phyloP scores from a whole-genome alignment of 1,140 invertebrate species.

The Dufourea novaeangliae region DNA sequence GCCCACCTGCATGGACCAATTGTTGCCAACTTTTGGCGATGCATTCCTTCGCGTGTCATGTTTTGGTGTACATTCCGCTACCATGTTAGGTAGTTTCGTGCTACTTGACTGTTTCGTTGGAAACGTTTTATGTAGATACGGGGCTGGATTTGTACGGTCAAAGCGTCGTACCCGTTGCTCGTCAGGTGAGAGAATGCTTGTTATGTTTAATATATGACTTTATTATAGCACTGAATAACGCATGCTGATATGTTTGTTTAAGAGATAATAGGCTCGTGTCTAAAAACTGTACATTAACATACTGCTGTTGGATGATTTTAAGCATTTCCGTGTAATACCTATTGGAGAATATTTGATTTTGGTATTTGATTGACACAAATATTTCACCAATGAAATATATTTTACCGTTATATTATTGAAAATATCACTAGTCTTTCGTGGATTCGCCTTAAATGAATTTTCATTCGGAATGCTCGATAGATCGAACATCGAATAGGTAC shows the following conservation, averaged over 20 bases:
- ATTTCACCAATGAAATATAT: no score
- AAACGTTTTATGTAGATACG: neutral
- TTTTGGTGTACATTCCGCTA: constrained; percentile 6
- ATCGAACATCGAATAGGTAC: no score
- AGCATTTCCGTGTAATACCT: no score
- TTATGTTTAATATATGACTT: neutral
- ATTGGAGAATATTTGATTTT: no score
- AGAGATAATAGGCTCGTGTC: no score
- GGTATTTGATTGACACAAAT: no score
- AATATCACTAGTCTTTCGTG: no score
- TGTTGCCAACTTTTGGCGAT: constrained; percentile 5
- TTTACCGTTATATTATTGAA: no score
- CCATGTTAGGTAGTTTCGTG: neutral
- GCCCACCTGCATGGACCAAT: neutral
- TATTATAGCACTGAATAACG: neutral
- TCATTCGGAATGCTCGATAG: no score
- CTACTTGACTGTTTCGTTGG: neutral
- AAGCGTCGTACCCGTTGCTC: neutral
- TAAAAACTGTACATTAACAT: no score
- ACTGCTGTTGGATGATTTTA: no score
- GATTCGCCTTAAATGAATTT: no score
- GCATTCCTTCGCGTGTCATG: neutral
- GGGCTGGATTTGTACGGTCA: neutral
- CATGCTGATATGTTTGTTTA: neutral
- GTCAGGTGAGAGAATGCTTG: neutral